Base-by-base conservation (phyloP, 2,888 invertebrate genomes). In the Mythimna impura region DNA sequence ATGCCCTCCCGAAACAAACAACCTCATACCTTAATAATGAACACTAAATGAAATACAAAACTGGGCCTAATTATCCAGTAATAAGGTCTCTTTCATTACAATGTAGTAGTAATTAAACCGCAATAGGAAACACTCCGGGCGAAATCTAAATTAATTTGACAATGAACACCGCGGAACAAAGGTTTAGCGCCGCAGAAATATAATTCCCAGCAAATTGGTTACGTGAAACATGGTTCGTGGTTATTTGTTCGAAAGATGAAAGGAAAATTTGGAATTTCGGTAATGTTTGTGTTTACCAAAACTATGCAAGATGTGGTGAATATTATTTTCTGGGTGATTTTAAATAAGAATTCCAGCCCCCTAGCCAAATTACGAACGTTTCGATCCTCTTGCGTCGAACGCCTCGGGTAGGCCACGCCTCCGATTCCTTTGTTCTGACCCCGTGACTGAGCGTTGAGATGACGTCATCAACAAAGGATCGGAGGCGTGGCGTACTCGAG, bases 111-210 rank as follows among this genome's bases (percentile, higher is more conserved):
- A 65, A 79, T 79, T 61, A 65, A 80, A 66, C 55, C 43, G 43
- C 57, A 52, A 57, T 43, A 36, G 66, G 52, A 52, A 79, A 77
- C 62, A 22, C 22, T 57, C 57, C 20, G 5, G 0, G 65, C 14
- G 17, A 57, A 73, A 73, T 80, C 47, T 30, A 63, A 63, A 80
- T 80, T 77, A 7, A 74, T 66, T 73, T 80, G 66, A 73, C 76
- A 66, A 66, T 73, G 52, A 47, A 80, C 36, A 52, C 66, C 61
- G 7, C 57, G 4, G 20, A 12, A 52, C 64, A 79, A 65, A 62
- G 50, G 61, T 62, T 80, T 78, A 60, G 47, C 22, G 14, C 73
- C 36, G 22, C 43, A 57, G 0, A 30, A 62, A 61, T 57, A 20
- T 62, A 73, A 57, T 61, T 57, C 61, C 22, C 25, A 10, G 8